These are phyloP conservation scores for Caenorhabditis auriculariae DNA, from an alignment of 2,888 invertebrate genomes.

Conservation along the genomic window DNA sequence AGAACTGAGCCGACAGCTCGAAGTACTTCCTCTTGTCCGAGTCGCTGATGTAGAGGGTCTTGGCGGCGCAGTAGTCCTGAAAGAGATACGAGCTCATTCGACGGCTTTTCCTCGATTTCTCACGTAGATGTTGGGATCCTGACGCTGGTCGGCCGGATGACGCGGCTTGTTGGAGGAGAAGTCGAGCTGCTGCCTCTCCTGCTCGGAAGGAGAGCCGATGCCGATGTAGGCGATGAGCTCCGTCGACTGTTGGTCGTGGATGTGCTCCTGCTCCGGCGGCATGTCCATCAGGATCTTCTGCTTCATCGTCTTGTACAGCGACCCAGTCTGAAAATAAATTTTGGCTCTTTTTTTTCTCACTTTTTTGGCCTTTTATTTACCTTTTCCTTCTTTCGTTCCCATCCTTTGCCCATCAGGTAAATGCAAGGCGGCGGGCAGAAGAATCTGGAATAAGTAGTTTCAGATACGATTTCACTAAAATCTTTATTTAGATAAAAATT, in stretches of 20 bases:
- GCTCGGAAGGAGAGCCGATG: constrained; percentile 88
- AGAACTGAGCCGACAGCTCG: constrained; percentile 98
- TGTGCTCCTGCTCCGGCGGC: constrained; percentile 10
- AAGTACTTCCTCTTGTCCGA: constrained; percentile 99
- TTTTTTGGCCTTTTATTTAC: constrained; percentile 6
- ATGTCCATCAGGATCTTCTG: neutral
- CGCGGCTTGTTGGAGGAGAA: constrained; percentile 81
- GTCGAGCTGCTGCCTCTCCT: constrained; percentile 97
- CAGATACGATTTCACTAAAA: too few species aligned
- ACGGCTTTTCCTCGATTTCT: neutral
- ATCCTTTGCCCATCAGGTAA: constrained; percentile 95
- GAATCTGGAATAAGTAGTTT: constrained; percentile 70
- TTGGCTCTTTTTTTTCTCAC: neutral
- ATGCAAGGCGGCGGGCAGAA: constrained; percentile 99
- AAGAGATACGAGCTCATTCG: constrained; percentile 19
- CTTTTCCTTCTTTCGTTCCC: constrained; percentile 85
- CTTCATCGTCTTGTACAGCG: constrained; percentile 8
- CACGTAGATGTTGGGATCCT: constrained; percentile 24
- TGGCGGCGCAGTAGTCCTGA: constrained; percentile 94
- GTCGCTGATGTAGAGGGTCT: constrained; percentile 97
- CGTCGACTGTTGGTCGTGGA: constrained; percentile 38
- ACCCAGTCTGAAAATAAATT: neutral
- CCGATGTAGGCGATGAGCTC: constrained; percentile 97
- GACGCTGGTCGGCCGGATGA: constrained; percentile 20
- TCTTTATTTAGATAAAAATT: too few species aligned